Percentiles rank a stretch among this genome's conserved stretches.
These are phyloP conservation scores for Hemistola chrysoprasaria DNA, from an alignment of 2,888 invertebrate species.

Conservation along the genomic window DNA sequence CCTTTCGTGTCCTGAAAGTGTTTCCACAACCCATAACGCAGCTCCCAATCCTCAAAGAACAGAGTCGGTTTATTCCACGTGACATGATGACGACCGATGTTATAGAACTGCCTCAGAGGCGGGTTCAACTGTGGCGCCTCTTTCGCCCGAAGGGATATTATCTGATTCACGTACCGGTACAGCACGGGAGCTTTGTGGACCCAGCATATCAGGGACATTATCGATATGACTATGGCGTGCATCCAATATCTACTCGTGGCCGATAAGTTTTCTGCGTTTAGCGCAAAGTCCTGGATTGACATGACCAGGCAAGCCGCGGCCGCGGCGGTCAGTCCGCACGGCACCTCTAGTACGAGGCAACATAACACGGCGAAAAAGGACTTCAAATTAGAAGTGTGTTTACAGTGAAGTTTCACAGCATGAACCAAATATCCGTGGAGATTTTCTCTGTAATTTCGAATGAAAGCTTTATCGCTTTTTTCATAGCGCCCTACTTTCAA, in stretches of 20 bases:
- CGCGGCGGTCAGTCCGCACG: slow-evolving; percentile 83
- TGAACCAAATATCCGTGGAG: slow-evolving; percentile 61
- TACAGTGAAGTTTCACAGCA: slow-evolving; percentile 69
- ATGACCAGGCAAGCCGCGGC: slow-evolving; percentile 81
- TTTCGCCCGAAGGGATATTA: slow-evolving; percentile 80
- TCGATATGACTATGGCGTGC: slow-evolving; percentile 82
- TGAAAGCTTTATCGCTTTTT: slow-evolving; percentile 73
- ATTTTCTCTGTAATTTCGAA: slow-evolving; percentile 70
- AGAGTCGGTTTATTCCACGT: slow-evolving; percentile 83
- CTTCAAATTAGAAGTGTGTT: slow-evolving; percentile 73
- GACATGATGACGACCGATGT: slow-evolving; percentile 78
- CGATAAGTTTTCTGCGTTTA: slow-evolving; percentile 56
- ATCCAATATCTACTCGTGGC: slow-evolving; percentile 71
- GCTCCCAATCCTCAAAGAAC: slow-evolving; percentile 85
- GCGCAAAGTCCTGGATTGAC: slow-evolving; percentile 82
- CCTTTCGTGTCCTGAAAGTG: slow-evolving; percentile 62
- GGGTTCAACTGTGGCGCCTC: slow-evolving; percentile 85
- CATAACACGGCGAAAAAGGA: slow-evolving; percentile 79
- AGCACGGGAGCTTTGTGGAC: slow-evolving; percentile 81
- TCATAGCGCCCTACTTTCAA: slow-evolving; percentile 60
- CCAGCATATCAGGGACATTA: slow-evolving; percentile 84
- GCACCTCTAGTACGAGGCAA: slow-evolving; percentile 80
- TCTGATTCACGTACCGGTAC: slow-evolving; percentile 80
- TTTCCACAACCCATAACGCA: slow-evolving; percentile 84
- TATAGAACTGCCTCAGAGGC: slow-evolving; percentile 77